Percentiles rank a stretch among this genome's conserved stretches.
phyloP scores from a whole-genome alignment of 2,113 vertebrate species.

The Phylloscopus trochilus region DNA sequence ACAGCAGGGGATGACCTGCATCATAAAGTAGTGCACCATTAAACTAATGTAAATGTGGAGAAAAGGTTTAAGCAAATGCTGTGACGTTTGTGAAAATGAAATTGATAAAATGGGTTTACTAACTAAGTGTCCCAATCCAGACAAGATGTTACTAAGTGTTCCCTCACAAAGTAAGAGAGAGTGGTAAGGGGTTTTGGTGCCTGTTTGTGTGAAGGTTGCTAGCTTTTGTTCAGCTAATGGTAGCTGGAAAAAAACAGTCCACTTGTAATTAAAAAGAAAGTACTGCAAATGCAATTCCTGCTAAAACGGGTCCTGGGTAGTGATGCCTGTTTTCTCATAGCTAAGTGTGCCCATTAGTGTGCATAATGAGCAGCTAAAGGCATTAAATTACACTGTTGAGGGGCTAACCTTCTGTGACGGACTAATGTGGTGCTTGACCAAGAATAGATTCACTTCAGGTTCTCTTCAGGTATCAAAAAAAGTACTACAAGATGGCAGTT shows the following conservation, averaged over 20 bases:
- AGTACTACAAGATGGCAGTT: not conserved
- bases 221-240: not conserved
- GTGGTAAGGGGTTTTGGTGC: not conserved
- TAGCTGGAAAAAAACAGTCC: not conserved
- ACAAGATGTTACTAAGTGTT: not conserved
- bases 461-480: not conserved
- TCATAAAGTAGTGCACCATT: not conserved
- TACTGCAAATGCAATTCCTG: not conserved
- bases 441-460: not conserved
- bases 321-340: not conserved
- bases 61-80: not conserved
- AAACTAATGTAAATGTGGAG: not conserved
- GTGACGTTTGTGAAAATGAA: not conserved
- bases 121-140: not conserved
- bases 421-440: conserved; percentile 39
- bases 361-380: not conserved
- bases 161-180: not conserved
- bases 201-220: not conserved
- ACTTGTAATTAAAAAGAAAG: not conserved
- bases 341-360: not conserved
- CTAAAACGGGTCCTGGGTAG: not conserved
- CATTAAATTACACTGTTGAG: not conserved
- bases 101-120: not conserved
- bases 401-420: not conserved
- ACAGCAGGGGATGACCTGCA: not conserved